Base-by-base conservation (phyloP, 2,113 vertebrate genomes). In the Aepyceros melampus region DNA sequence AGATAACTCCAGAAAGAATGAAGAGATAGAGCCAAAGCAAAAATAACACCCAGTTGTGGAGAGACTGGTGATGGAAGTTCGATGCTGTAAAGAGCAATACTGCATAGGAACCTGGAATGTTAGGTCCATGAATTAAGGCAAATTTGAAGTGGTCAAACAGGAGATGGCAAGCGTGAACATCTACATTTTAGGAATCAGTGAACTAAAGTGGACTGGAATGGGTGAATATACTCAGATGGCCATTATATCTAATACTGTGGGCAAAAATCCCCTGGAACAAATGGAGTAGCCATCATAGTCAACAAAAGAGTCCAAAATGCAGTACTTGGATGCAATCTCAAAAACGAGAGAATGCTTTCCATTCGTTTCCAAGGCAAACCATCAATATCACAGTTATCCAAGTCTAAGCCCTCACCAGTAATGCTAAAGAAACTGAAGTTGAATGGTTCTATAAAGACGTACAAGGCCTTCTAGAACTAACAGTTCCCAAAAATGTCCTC, bases 321-420 rank as follows among this genome's bases (percentile, higher is more conserved):
- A 71, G 5, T 21, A 36, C 8, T 36, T 36, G n/a, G 64, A 71
- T 21, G 17, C 4, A 21, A 21, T 21, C 64, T 36, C 17, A 71
- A 36, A 36, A 71, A 21, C 0, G 9, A 71, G 4, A 36, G 64
- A 36, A 71, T 71, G 9, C 21, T 5, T 17, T 36, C n/a, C 17
- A 10, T 36, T 71, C 2, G 0, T 36, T 71, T 71, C 2, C 17
- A 36, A 71, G n/a, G 64, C 17, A 71, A 71, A 71, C n/a, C 17
- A 36, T 36, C n/a, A 21, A 11, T 71, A 71, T 71, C 17, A 71
- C 5, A 71, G n/a, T 71, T 11, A 71, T 71, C 33, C 64, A 71
- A 71, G 64, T 71, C 64, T 71, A 71, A 21, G n/a, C 1, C 8
- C 9, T n/a, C 64, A 71, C n/a, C 64, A 36, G 17, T 36, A 36